Evolutionary conservation across 2,797 vertebrate genomes (phyloP).

Genomic region (Micropoecilia bifurca): DNA sequence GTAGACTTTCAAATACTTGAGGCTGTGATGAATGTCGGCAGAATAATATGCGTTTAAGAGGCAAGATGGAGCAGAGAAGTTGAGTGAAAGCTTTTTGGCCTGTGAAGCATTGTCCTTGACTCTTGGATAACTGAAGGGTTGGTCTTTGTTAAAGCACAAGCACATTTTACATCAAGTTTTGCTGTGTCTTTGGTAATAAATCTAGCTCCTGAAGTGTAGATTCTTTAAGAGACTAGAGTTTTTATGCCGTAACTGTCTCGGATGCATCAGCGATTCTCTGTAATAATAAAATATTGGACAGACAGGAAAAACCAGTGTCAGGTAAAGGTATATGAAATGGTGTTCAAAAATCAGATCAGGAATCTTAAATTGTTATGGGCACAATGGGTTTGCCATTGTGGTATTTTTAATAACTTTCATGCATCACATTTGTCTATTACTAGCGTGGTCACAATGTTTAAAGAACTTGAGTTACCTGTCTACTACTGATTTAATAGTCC

Average conservation of each 20-base stretch:
- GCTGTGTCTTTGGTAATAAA: neutral
- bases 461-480: neutral
- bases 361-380: neutral
- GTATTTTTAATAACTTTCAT: neutral
- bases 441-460: neutral
- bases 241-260: neutral
- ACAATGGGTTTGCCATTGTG: neutral
- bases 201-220: neutral
- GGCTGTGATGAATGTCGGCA: conserved; percentile 5
- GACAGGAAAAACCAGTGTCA: neutral
- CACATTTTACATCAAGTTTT: neutral
- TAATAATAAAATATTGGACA: neutral
- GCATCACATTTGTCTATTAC: neutral
- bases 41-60: conserved; percentile 15
- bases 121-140: neutral
- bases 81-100: neutral
- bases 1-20: conserved; percentile 41
- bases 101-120: neutral
- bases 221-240: neutral
- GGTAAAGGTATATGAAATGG: neutral
- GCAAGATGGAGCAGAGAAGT: neutral
- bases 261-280: neutral
- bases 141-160: neutral
- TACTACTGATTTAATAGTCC: neutral
- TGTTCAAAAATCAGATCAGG: neutral